Base-by-base conservation (phyloP, 2,888 invertebrate species). In the Dichetophora obliterata region DNA sequence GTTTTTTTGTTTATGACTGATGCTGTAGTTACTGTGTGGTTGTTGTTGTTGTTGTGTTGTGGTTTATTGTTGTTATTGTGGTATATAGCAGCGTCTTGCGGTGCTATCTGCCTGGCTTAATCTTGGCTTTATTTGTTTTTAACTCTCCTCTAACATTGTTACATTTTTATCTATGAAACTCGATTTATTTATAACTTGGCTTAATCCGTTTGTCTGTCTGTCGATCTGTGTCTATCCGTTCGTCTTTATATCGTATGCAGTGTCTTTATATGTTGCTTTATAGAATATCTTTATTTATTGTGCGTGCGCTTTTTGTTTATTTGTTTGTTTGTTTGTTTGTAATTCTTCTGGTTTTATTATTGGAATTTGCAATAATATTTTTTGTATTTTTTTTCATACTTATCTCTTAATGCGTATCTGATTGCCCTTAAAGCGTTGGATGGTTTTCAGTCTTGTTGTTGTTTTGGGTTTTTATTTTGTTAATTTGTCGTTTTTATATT, bases 61-160 rank as follows among this genome's bases (percentile, higher is more conserved):
- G 8, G 27, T 11, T 63, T 73, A 31, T 63, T 59, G 61, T 61
- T 61, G 59, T 63, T 50, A 8, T 34, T 65, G 48, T 19, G n/a
- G n/a, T 66, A 34, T 66, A 74, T 66, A 63, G 65, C 54, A 54
- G 54, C n/a, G 54, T 74, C 74, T 63, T 74, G 59, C 43, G 52
- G 50, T 22, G 59, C 8, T 24, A 37, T 24, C 57, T 57, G 22
- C 19, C 31, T 66, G 54, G 74, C 37, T 66, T 74, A 74, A 74
- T 74, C 74, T 74, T 74, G 65, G 65, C 74, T 74, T 74, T 74
- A 74, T 74, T 74, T 66, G 74, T 74, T 74, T 74, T 65, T 54
- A 66, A 66, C 74, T 74, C 68, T 43, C 43, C 43, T 68, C 65
- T 74, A 74, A 74, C 74, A 74, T 66, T 65, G 74, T 65, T 74